Evolutionary conservation across 2,888 invertebrate species (phyloP).

Genomic region (Opisthograptis luteolata): DNA sequence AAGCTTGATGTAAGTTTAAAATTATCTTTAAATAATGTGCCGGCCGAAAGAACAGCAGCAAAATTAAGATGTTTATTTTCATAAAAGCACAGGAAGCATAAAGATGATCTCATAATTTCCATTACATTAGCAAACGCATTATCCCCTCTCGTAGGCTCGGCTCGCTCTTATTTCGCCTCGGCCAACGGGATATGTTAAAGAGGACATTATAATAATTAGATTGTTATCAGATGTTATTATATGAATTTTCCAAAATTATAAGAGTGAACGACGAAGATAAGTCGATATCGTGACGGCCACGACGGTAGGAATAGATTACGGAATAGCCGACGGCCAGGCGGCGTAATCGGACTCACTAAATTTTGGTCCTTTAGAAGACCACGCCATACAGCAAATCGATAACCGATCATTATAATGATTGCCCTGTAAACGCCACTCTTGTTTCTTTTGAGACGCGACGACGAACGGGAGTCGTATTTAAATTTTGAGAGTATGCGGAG

Average conservation of each 20-base stretch:
- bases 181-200: constrained; percentile 80
- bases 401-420: constrained; percentile 83
- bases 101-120: constrained; percentile 77
- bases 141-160: constrained; percentile 66
- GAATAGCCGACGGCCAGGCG: constrained; percentile 65
- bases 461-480: constrained; percentile 77
- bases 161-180: constrained; percentile 71
- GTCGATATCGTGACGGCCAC: constrained; percentile 80
- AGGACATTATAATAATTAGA: constrained; percentile 84
- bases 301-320: constrained; percentile 79
- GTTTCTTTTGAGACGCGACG: constrained; percentile 66
- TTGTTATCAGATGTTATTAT: constrained; percentile 83
- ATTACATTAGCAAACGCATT: constrained; percentile 76
- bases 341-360: constrained; percentile 74
- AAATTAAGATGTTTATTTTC: constrained; percentile 68
- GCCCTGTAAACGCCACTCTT: constrained; percentile 74
- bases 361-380: constrained; percentile 77
- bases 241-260: constrained; percentile 82
- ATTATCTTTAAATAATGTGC: constrained; percentile 17
- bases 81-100: constrained; percentile 73
- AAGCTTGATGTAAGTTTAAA: constrained; percentile 11
- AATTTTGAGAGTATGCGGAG: constrained; percentile 45
- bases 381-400: constrained; percentile 80
- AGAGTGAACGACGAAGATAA: constrained; percentile 75
- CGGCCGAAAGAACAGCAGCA: constrained; percentile 26